A percentile compares a stretch with the other conserved stretches of the same genome.
Conservation (phyloP, 2,888 invertebrate genomes). For the Harpalus rubripes region DNA sequence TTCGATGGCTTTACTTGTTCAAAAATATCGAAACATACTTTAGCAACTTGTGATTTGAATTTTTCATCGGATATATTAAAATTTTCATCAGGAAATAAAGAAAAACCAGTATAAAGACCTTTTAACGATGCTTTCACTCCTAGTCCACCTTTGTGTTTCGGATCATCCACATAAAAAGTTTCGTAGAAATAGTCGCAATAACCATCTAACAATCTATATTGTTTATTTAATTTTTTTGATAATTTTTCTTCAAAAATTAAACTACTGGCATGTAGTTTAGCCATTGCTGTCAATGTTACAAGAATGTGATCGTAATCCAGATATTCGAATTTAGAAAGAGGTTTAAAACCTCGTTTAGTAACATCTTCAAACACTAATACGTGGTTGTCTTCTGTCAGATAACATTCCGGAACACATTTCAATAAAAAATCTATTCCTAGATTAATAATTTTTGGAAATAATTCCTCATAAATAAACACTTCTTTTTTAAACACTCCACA, state of each 20-base stretch:
- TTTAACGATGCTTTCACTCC: conserved; percentile 72
- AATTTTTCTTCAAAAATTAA: conserved; percentile 68
- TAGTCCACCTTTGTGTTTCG: conserved; percentile 57
- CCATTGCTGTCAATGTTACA: conserved; percentile 65
- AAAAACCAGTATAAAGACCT: conserved; percentile 71
- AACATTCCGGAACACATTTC: conserved; percentile 53
- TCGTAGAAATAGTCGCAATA: conserved; percentile 67
- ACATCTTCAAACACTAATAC: conserved; percentile 68
- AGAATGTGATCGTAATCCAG: conserved; percentile 68
- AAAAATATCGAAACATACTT: conserved; percentile 70
- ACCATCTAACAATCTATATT: conserved; percentile 68
- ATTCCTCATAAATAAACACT: conserved; percentile 65
- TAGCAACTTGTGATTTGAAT: conserved; percentile 69
- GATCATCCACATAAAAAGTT: conserved; percentile 62
- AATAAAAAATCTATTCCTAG: conserved; percentile 59
- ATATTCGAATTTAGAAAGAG: conserved; percentile 60
- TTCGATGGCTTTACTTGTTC: conserved; percentile 74
- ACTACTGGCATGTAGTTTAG: conserved; percentile 68
- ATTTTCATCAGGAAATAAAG: conserved; percentile 70
- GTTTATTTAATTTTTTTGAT: conserved; percentile 31
- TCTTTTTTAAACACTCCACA: conserved; percentile 64
- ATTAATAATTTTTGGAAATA: conserved; percentile 68
- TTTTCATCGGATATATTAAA: conserved; percentile 70
- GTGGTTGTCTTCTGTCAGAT: conserved; percentile 47
- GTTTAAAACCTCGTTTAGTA: conserved; percentile 62